Conservation (phyloP, 35 echinoderm and acorn worm species). For the Ophiothrix spiculata region DNA sequence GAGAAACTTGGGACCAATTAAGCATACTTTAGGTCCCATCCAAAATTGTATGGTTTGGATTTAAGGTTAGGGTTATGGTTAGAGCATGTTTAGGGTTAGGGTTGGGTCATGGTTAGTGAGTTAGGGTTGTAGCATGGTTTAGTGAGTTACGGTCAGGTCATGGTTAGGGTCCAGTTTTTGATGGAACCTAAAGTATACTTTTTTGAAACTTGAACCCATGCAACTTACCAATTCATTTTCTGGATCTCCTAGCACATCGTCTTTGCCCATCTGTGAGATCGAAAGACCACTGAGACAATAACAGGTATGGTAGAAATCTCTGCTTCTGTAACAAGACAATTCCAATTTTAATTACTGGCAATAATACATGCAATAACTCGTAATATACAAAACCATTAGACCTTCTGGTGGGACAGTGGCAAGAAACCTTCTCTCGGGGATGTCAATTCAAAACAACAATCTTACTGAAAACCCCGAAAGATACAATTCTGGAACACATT, state of each 20-base stretch:
- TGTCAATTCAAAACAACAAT: background rate
- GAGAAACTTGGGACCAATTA: too few species aligned
- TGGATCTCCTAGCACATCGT: slow-evolving; percentile 61
- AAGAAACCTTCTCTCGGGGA: too few species aligned
- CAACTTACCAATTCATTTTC: slow-evolving; percentile 94
- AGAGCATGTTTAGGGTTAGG: too few species aligned
- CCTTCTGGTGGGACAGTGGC: background rate
- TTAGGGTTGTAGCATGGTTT: background rate
- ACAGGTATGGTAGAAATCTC: slow-evolving; percentile 98
- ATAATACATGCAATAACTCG: background rate
- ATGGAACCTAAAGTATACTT: background rate
- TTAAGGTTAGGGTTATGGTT: too few species aligned
- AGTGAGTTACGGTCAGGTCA: background rate
- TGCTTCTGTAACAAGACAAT: slow-evolving; percentile 40
- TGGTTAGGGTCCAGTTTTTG: background rate
- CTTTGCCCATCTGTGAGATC: slow-evolving; percentile 66
- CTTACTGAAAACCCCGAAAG: background rate
- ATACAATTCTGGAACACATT: background rate
- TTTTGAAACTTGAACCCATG: background rate
- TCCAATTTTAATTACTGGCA: background rate
- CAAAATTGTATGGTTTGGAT: background rate
- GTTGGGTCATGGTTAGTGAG: too few species aligned
- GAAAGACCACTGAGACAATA: slow-evolving; percentile 96
- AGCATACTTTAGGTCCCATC: background rate
- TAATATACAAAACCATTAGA: background rate